Evolutionary conservation across 2,113 vertebrate genomes (phyloP), one percentile per base, ranked within the genome.

Genomic region (Camelus bactrianus): DNA sequence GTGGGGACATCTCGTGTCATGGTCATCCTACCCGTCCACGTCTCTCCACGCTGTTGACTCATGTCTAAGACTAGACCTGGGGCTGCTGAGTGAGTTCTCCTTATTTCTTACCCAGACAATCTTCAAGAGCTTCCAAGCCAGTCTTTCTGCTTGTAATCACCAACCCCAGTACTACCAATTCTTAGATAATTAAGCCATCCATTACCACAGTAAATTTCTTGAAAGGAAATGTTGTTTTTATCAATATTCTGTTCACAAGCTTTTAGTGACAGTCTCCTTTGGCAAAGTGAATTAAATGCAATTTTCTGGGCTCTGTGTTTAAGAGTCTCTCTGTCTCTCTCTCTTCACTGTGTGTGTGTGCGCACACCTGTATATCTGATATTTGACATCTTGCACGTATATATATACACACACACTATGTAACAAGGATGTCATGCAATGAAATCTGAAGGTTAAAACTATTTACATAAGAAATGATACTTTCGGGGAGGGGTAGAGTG

Each of bases 171-270:
- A 75, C 42, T 35, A 62, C 15, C n/a, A 76, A 42, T 75, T 50
- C 56, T 75, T 84, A 75, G 38, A 42, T 81, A 93, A 82, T 91
- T 81, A 85, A 82, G n/a, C 42, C 60, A 58, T 32, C 46, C 24
- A 35, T 60, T 75, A 52, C 19, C 26, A 54, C n/a, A 32, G 32
- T 8, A 70, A 35, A 89, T 76, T 85, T 97, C 60, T 94, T 82
- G 22, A 91, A 92, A 95, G 38, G 20, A 77, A 96, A 58, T 54
- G 22, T 35, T 92, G 38, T 50, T 50, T 85, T 91, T 76, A 94
- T 67, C 54, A 64, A 75, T 65, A 73, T 2, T 32, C 16, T 85
- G 14, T 28, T 38, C 58, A 85, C 15, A 73, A 81, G 77, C 7
- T 81, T 79, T 46, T 56, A 77, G 35, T 79, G 94, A 86, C 50